A percentile compares a stretch with the other conserved stretches of the same genome.
Evolutionary conservation across 2,113 vertebrate species (phyloP).

Genomic region (Corynorhinus townsendii): DNA sequence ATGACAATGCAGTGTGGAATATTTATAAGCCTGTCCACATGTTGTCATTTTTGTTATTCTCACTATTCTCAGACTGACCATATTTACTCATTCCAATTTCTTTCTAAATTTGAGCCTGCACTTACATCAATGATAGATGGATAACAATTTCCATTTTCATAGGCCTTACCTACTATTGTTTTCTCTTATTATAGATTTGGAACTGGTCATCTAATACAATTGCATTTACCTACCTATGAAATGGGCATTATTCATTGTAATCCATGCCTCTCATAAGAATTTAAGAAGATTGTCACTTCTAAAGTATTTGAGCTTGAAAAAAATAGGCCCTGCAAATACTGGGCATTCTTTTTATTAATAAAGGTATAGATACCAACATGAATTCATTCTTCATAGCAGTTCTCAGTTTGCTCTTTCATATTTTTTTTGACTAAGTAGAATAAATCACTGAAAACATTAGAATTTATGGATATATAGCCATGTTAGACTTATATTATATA

Average conservation of each 20-base stretch:
- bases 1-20: not conserved
- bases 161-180: not conserved
- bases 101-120: not conserved
- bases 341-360: not conserved
- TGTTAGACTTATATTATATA: not conserved
- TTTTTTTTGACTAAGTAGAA: not conserved
- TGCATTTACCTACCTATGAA: not conserved
- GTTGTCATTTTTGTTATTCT: not conserved
- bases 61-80: not conserved
- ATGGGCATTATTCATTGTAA: not conserved
- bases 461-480: not conserved
- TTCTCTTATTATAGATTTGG: not conserved
- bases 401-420: not conserved
- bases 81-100: not conserved
- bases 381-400: not conserved
- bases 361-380: not conserved
- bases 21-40: not conserved
- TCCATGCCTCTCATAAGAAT: not conserved
- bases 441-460: not conserved
- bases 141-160: not conserved
- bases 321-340: not conserved
- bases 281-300: not conserved
- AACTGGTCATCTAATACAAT: not conserved
- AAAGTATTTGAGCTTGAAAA: not conserved
- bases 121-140: not conserved